These are phyloP conservation scores for Progne subis DNA, from an alignment of 2,113 vertebrate genomes.

Conservation along the genomic window DNA sequence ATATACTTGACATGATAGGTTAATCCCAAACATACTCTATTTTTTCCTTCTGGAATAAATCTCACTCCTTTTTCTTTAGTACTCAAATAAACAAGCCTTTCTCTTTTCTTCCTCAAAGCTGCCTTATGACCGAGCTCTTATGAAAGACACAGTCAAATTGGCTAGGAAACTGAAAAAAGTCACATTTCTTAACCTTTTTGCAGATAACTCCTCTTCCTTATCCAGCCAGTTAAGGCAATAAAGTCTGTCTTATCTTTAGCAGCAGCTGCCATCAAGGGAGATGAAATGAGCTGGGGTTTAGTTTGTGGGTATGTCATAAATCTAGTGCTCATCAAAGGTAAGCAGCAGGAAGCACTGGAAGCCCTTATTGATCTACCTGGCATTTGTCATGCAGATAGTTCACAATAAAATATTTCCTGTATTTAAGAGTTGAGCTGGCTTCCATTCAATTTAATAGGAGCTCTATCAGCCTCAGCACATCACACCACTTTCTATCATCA, in stretches of 20 bases:
- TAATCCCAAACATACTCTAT: neutral
- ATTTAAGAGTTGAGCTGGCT: slow-evolving; percentile 24
- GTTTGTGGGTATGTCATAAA: slow-evolving; percentile 33
- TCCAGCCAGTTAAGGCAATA: slow-evolving; percentile 25
- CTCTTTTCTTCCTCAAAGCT: neutral
- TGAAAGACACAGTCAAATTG: neutral
- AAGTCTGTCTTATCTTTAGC: slow-evolving; percentile 32
- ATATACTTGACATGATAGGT: neutral
- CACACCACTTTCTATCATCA: neutral
- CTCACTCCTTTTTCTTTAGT: neutral
- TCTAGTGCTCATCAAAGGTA: slow-evolving; percentile 42
- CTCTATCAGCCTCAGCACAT: neutral
- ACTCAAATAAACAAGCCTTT: neutral
- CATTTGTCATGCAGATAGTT: slow-evolving; percentile 33
- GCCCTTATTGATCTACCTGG: slow-evolving; percentile 47
- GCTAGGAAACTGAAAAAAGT: neutral
- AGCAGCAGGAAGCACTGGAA: slow-evolving; percentile 39
- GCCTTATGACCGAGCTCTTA: accelerated
- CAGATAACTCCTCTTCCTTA: neutral
- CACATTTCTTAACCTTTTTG: slow-evolving; percentile 6
- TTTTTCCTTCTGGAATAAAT: neutral
- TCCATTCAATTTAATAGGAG: neutral
- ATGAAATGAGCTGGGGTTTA: slow-evolving; percentile 20
- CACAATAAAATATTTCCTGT: slow-evolving; percentile 41
- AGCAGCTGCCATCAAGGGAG: slow-evolving; percentile 14